These are phyloP conservation scores for Halocynthia aurantium DNA, from an alignment of 23 tunicate genomes.

Conservation along the genomic window DNA sequence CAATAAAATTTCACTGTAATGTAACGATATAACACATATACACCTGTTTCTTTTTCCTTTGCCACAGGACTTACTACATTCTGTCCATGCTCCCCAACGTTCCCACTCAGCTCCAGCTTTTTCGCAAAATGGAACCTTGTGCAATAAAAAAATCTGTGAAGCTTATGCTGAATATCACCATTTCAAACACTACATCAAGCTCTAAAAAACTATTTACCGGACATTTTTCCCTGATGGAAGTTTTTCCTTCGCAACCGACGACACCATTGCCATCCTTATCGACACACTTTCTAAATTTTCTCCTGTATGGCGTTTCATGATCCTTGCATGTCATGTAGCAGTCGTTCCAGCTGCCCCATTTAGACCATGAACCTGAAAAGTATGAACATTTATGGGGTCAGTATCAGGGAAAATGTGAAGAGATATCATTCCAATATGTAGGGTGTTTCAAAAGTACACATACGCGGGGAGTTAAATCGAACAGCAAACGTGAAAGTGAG, in stretches of 20 bases:
- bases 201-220: background rate
- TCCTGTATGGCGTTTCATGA: background rate
- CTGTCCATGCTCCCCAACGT: background rate
- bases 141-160: background rate
- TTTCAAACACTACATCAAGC: background rate
- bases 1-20: too few species aligned
- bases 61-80: background rate
- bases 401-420: too few species aligned
- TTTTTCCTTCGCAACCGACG: background rate
- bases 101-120: slow-evolving; percentile 5
- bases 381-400: too few species aligned
- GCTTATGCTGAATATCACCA: background rate
- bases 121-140: background rate
- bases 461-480: too few species aligned
- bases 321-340: background rate
- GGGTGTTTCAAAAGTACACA: too few species aligned
- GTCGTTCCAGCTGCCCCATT: slow-evolving; percentile 6
- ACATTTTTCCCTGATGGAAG: background rate
- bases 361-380: background rate
- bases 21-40: too few species aligned
- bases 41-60: background rate
- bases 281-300: slow-evolving; percentile 8
- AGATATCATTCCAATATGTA: too few species aligned
- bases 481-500: too few species aligned
- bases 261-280: background rate